Evolutionary conservation across 2,113 vertebrate species (phyloP), one percentile per base, ranked within the genome.

Genomic region (Grammomys surdaster): DNA sequence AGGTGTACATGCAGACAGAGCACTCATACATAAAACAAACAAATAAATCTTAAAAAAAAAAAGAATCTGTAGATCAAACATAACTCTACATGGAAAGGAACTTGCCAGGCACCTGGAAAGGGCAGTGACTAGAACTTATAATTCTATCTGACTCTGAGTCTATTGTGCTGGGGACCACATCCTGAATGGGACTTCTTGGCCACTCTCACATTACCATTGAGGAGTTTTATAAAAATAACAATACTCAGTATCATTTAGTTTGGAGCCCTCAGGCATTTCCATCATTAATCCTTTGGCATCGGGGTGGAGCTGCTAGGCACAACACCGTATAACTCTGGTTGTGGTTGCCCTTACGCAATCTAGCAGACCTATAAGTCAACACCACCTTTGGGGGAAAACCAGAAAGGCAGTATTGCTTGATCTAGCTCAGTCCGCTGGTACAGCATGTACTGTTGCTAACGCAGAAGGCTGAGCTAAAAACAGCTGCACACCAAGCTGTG

Each of bases 211-310:
- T 91, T 90, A 75, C 28, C 54, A 33, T 19, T 96, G 54, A 88
- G 86, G 56, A 65, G n/a, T 77, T 81, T 92, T 54, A 9, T n/a
- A 58, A 60, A 94, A 76, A 69, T 69, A 69, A 72, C 73, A 46
- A 69, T 63, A 73, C 14, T 48, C 40, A 76, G 58, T 43, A 17
- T 63, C 90, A n/a, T 88, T 86, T 28, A 63, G 88, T 78, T 92
- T 56, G 86, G 9, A 63, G 48, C 88, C 65, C 91, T 84, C 0
- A 5, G 90, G 85, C 4, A 72, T 96, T 97, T 92, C 88, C 84
- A 70, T 86, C 75, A 67, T 92, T 94, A 97, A 93, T 86, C 91
- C 76, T 96, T 56, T 46, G n/a, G 63, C 75, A 90, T 73, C n/a
- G 33, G 91, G 95, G 93, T 86, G 94, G 89, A 73, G 89, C 88